Conservation (phyloP, 2,113 vertebrate genomes). For the Cettia cetti region DNA sequence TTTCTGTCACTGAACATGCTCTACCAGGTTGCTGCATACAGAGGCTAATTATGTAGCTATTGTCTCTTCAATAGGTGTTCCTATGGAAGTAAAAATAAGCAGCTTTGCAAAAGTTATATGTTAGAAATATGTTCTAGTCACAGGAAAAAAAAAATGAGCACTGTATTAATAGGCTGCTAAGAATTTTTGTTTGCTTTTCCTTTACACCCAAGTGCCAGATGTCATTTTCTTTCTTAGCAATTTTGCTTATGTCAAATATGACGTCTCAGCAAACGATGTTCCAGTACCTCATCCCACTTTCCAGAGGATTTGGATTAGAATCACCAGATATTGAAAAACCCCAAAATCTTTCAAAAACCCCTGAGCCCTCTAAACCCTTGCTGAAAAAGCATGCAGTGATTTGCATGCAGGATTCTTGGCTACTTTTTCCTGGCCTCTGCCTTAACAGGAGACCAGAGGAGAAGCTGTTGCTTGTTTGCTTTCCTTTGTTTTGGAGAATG, state of each 20-base stretch:
- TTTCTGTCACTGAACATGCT: background rate
- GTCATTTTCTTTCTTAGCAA: background rate
- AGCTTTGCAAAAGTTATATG: background rate
- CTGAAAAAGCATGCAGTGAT: rapidly evolving
- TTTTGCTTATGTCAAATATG: background rate
- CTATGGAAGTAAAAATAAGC: background rate
- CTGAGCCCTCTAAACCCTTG: background rate
- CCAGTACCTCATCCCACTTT: background rate
- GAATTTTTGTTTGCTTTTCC: background rate
- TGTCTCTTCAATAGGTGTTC: background rate
- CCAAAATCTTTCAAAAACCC: background rate
- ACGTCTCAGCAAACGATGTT: background rate
- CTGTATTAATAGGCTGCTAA: background rate
- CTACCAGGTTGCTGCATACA: background rate
- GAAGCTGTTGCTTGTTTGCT: background rate
- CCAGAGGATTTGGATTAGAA: background rate
- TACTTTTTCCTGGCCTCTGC: background rate
- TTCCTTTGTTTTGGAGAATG: background rate
- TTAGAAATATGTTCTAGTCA: background rate
- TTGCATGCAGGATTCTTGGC: background rate
- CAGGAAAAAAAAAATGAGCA: background rate
- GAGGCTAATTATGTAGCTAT: background rate
- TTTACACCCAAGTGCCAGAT: background rate
- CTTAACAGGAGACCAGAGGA: background rate
- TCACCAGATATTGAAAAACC: background rate